Conservation (phyloP, 2,113 vertebrate genomes). For the Martes martes region DNA sequence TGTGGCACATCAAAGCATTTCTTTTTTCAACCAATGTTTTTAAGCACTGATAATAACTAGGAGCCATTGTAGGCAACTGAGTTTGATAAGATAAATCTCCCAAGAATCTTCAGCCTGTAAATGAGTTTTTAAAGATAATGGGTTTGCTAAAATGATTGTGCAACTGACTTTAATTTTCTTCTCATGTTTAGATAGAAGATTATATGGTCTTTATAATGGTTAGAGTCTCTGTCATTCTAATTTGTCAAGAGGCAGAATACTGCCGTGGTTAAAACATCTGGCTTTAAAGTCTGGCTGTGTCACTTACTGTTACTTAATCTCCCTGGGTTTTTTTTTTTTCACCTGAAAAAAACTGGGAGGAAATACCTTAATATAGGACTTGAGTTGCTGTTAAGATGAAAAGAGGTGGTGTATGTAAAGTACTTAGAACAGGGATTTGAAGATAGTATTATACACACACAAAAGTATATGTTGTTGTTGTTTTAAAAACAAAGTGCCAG, state of each 20-base stretch:
- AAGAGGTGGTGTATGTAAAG: neutral
- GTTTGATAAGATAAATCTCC: neutral
- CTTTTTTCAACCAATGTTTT: neutral
- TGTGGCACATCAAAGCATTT: neutral
- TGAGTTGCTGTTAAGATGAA: neutral
- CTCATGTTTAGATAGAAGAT: neutral
- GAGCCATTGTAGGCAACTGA: neutral
- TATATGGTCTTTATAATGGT: neutral
- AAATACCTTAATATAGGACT: neutral
- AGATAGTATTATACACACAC: neutral
- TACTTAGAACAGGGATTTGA: neutral
- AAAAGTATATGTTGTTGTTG: neutral
- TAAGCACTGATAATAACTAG: neutral
- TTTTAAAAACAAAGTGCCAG: neutral
- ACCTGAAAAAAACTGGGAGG: neutral
- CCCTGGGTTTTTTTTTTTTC: neutral
- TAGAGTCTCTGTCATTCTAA: neutral
- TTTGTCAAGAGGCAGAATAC: neutral
- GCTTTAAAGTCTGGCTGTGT: neutral
- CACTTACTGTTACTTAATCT: neutral
- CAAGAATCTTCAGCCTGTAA: neutral
- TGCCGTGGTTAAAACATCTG: neutral
- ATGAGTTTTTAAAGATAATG: neutral
- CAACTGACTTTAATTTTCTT: neutral
- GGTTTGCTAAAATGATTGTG: neutral